Evolutionary conservation across 1,140 invertebrate genomes (phyloP).

Genomic region (Drosophila orosa): DNA sequence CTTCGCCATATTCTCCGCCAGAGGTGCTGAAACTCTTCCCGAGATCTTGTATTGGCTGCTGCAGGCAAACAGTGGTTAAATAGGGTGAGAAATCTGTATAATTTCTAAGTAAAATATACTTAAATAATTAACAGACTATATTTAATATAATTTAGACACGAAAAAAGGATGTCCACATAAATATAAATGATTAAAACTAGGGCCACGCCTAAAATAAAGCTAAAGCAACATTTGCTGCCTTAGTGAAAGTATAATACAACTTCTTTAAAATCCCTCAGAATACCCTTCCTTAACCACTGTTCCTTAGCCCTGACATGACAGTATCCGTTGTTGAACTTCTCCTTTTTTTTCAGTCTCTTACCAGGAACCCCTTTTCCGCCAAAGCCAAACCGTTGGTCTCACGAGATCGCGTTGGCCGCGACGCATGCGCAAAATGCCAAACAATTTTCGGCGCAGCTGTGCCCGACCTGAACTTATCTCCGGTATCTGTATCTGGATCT

Average conservation of each 20-base stretch:
- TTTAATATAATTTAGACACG: background rate
- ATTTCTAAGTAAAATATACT: too few species aligned
- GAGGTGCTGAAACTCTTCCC: conserved; percentile 71
- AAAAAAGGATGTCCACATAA: background rate
- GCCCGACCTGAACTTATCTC: conserved; percentile 75
- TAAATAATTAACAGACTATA: background rate
- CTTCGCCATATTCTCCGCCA: conserved; percentile 4
- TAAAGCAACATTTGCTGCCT: background rate
- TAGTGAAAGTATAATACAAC: background rate
- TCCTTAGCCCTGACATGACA: conserved; percentile 16
- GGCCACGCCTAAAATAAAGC: background rate
- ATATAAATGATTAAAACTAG: background rate
- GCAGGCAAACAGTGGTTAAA: conserved; percentile 13
- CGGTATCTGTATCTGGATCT: conserved; percentile 64
- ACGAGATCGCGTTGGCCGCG: conserved; percentile 52
- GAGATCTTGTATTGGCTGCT: conserved; percentile 52
- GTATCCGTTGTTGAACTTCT: conserved; percentile 22
- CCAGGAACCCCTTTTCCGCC: conserved; percentile 3
- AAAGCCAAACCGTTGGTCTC: conserved; percentile 4
- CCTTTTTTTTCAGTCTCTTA: background rate
- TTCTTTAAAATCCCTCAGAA: background rate
- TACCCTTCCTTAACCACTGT: conserved; percentile 26
- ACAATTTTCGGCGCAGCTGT: conserved; percentile 79
- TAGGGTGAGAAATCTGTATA: background rate
- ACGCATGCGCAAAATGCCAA: conserved; percentile 79